Evolutionary conservation across 2,888 invertebrate genomes (phyloP).

Genomic region (Conops quadrifasciatus): DNA sequence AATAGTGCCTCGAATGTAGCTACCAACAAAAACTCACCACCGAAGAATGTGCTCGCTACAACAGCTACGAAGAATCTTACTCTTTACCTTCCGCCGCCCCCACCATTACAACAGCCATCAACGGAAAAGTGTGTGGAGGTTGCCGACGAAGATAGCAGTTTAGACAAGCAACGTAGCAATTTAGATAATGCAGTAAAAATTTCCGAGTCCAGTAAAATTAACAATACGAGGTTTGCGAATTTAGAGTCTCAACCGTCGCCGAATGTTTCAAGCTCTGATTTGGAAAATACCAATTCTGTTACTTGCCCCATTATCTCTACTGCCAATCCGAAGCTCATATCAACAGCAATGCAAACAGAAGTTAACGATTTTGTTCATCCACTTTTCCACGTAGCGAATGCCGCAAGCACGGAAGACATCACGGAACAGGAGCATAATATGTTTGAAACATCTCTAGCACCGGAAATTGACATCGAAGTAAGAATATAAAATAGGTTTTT

Average conservation of each 20-base stretch:
- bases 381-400: conserved; percentile 51
- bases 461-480: conserved; percentile 71
- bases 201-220: background rate
- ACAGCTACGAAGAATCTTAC: conserved; percentile 13
- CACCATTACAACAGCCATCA: conserved; percentile 26
- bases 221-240: background rate
- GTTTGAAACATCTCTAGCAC: conserved; percentile 68
- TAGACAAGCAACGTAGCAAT: background rate
- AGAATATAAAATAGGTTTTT: conserved; percentile 37
- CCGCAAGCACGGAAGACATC: conserved; percentile 52
- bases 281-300: conserved; percentile 31
- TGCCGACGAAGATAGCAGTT: background rate
- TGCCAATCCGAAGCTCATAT: conserved; percentile 37
- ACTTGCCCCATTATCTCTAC: conserved; percentile 18
- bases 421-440: conserved; percentile 64
- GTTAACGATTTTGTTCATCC: conserved; percentile 56
- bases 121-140: background rate
- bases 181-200: conserved; percentile 21
- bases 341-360: conserved; percentile 68
- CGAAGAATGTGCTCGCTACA: background rate
- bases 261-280: conserved; percentile 16
- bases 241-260: conserved; percentile 4
- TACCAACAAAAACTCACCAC: background rate
- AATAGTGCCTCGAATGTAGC: conserved; percentile 10
- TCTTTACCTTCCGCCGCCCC: conserved; percentile 20